Percentiles rank a stretch among this genome's conserved stretches.
Conservation (phyloP, 1,140 invertebrate species). For the Meloidogyne floridensis region DNA sequence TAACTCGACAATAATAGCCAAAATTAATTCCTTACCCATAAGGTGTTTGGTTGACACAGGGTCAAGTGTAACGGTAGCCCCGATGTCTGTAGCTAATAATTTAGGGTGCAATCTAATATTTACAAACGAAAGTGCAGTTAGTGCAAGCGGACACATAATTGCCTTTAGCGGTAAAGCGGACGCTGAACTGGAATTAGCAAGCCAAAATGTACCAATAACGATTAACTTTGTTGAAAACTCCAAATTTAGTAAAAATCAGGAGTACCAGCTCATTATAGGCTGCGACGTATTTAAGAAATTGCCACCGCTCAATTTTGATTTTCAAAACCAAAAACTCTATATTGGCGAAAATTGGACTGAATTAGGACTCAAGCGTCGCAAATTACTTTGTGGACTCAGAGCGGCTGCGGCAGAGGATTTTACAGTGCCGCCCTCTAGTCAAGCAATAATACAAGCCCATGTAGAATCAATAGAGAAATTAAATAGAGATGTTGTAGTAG, state of each 20-base stretch:
- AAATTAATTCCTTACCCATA: not conserved
- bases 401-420: too few relatives aligned
- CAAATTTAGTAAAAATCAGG: not conserved
- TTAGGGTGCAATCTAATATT: not conserved
- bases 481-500: not conserved
- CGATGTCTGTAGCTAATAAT: not conserved
- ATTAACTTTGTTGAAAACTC: not conserved
- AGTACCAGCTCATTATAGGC: not conserved
- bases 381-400: too few relatives aligned
- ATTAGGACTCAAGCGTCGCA: too few relatives aligned
- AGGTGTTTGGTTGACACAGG: not conserved
- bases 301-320: too few relatives aligned
- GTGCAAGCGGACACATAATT: slow-evolving; percentile 1
- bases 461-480: too few relatives aligned
- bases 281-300: not conserved
- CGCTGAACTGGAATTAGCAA: not conserved
- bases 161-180: not conserved
- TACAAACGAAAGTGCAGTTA: not conserved
- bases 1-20: not conserved
- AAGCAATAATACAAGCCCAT: too few relatives aligned
- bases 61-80: not conserved
- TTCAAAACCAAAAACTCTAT: too few relatives aligned
- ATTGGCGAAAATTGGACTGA: too few relatives aligned
- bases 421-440: too few relatives aligned
- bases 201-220: not conserved